These are phyloP conservation scores for Tympanoctomys barrerae DNA, from an alignment of 2,797 vertebrate genomes.

Conservation along the genomic window DNA sequence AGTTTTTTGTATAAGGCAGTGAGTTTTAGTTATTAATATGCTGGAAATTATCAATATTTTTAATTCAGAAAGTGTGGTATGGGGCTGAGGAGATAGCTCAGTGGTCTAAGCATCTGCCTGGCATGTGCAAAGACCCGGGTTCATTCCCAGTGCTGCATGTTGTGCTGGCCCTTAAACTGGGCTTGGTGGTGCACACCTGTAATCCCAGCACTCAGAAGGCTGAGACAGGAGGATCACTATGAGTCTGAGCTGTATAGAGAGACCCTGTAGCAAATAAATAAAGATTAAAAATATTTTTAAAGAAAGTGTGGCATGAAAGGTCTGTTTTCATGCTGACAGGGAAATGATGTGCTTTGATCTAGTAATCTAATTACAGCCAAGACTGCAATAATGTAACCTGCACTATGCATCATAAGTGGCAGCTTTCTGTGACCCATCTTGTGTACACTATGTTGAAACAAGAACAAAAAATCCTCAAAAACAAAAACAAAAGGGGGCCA, in stretches of 20 bases:
- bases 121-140: too few species aligned
- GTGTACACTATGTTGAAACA: background rate
- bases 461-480: background rate
- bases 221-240: too few species aligned
- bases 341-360: background rate
- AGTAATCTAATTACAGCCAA: background rate
- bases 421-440: background rate
- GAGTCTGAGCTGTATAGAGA: too few species aligned
- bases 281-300: background rate
- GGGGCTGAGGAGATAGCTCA: too few species aligned
- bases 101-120: too few species aligned
- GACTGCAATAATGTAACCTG: background rate
- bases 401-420: background rate
- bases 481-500: background rate
- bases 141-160: too few species aligned
- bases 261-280: too few species aligned
- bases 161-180: too few species aligned
- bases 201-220: too few species aligned
- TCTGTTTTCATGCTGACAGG: background rate
- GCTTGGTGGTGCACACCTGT: too few species aligned
- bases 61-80: background rate
- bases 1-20: slow-evolving; percentile 20
- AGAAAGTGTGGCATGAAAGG: background rate
- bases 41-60: background rate
- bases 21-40: slow-evolving; percentile 51